Base-by-base conservation (phyloP, 2,113 vertebrate genomes). In the Megaceryle maxima region DNA sequence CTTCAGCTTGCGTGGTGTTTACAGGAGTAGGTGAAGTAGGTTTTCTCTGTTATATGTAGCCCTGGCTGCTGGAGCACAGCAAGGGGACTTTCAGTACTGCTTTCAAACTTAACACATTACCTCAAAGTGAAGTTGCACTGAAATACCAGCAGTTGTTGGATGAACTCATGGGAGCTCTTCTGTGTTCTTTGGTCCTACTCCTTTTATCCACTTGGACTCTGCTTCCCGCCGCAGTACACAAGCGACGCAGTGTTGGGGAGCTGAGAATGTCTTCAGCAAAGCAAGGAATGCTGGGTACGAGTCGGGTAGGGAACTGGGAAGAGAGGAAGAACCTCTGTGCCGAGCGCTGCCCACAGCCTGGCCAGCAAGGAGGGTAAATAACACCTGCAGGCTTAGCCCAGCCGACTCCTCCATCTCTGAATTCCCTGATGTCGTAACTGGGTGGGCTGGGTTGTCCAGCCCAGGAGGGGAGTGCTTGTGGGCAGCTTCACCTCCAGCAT, bases 191-290 rank as follows among this genome's bases (percentile, higher is more conserved):
- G 41, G 2, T 50, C 44, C 3, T 20, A 1, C 43, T 76, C 60
- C 1, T 0, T 56, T 63, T 24, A 10, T 15, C 60, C 20, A 1
- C 6, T 83, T 66, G 6, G 0, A 0, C 16, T 41, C 41, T 3
- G 11, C 12, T 39, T 50, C 33, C 35, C 41, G 63, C 84, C n/a
- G 18, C 9, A 3, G 24, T 8, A 2, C 19, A 9, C 9, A 5
- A 63, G 55, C 9, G 39, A 11, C 14, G 0, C 9, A 1, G 31
- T 4, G 24, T 41, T 83, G 70, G 92, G 81, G 68, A 39, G 10
- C 10, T 31, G 69, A 46, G 73, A 13, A 25, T 1, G 1, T 19
- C 16, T 44, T 72, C 63, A 69, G 72, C 46, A 74, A 17, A 48
- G 18, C 14, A 8, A 29, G 48, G 56, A n/a, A 15, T 33, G n/a